A percentile compares a stretch with the other conserved stretches of the same genome.
phyloP scores from a whole-genome alignment of 2,113 vertebrate species.

The Gracilinanus agilis region DNA sequence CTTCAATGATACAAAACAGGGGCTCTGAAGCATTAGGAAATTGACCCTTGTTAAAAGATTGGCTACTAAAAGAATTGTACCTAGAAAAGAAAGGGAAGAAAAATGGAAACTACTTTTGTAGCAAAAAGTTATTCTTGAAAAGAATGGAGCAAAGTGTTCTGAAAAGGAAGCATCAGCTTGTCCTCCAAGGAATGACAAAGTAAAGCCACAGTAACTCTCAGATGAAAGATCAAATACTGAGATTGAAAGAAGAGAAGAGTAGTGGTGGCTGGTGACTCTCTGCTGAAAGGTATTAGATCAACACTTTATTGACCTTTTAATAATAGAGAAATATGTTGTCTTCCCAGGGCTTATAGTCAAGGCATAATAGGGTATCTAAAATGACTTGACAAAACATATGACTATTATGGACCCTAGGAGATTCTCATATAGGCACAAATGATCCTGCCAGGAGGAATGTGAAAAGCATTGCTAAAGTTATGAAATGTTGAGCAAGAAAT shows the following conservation, averaged over 20 bases:
- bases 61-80: neutral
- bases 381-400: neutral
- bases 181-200: neutral
- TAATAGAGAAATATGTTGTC: neutral
- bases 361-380: neutral
- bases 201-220: neutral
- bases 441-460: neutral
- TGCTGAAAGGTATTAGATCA: neutral
- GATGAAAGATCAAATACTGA: neutral
- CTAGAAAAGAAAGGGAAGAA: neutral
- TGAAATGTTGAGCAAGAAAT: neutral
- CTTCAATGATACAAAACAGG: neutral
- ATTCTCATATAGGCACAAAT: neutral
- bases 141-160: neutral
- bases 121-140: neutral
- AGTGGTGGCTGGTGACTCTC: neutral
- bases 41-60: neutral
- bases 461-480: neutral
- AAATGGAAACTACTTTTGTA: neutral
- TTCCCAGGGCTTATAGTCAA: neutral
- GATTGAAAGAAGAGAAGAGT: neutral
- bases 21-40: neutral
- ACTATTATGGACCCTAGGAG: neutral
- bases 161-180: neutral
- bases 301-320: neutral